These are phyloP conservation scores for Phaethon lepturus DNA, from an alignment of 2,113 vertebrate species.

Conservation along the genomic window DNA sequence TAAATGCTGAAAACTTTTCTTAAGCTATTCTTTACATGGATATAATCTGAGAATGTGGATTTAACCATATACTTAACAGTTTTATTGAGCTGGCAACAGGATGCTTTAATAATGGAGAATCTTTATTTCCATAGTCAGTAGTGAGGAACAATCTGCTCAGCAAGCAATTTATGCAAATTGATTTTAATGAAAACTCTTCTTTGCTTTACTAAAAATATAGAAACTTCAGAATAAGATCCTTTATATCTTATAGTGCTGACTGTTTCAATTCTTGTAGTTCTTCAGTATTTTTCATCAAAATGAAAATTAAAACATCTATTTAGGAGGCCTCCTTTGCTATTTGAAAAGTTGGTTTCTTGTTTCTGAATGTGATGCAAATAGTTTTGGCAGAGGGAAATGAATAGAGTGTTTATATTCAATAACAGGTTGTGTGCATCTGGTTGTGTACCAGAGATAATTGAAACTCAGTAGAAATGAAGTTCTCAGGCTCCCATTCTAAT, in stretches of 20 bases:
- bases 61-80: not conserved
- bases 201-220: not conserved
- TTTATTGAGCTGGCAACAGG: not conserved
- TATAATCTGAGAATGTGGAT: not conserved
- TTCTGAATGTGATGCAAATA: not conserved
- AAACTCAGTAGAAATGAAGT: not conserved
- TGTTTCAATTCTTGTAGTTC: not conserved
- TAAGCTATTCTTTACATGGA: not conserved
- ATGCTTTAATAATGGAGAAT: not conserved
- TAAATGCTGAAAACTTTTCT: not conserved
- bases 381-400: conserved; percentile 14
- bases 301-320: not conserved
- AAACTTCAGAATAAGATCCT: not conserved
- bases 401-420: not conserved
- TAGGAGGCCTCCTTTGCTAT: not conserved
- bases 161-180: conserved; percentile 17
- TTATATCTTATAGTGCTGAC: not conserved
- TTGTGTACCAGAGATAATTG: conserved; percentile 13
- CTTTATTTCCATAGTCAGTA: not conserved
- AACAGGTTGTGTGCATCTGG: conserved; percentile 18
- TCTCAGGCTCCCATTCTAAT: conserved; percentile 16
- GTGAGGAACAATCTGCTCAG: not conserved
- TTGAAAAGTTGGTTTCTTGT: not conserved
- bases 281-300: not conserved
- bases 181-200: conserved; percentile 21